Conservation (phyloP, 2,797 vertebrate genomes). For the Cyprinodon diabolis region DNA sequence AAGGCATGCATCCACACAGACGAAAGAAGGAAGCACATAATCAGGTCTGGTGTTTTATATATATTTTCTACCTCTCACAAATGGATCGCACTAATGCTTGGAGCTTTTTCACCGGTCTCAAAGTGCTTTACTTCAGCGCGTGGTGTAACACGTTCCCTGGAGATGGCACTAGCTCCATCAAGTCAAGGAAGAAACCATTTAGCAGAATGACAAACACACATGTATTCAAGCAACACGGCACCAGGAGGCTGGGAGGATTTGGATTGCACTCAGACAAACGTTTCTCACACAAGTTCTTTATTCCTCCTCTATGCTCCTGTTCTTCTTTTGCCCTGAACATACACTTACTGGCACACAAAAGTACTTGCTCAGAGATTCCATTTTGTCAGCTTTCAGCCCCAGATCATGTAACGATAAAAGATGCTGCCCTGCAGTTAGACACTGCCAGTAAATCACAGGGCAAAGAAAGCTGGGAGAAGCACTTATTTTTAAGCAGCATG, state of each 20-base stretch:
- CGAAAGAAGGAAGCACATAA: slow-evolving; percentile 35
- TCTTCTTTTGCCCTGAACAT: slow-evolving; percentile 52
- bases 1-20: slow-evolving; percentile 37
- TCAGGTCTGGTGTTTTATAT: slow-evolving; percentile 34
- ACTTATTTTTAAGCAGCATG: slow-evolving; percentile 79
- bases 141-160: slow-evolving; percentile 69
- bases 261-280: slow-evolving; percentile 75
- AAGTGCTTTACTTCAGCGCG: slow-evolving; percentile 65
- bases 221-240: slow-evolving; percentile 39
- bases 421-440: slow-evolving; percentile 81
- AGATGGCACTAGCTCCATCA: slow-evolving; percentile 77
- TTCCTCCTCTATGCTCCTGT: slow-evolving; percentile 34
- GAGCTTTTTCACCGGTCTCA: slow-evolving; percentile 63
- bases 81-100: slow-evolving; percentile 71
- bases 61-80: slow-evolving; percentile 59
- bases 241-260: slow-evolving; percentile 63
- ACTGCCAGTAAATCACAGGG: slow-evolving; percentile 81
- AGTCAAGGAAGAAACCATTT: slow-evolving; percentile 79
- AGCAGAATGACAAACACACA: slow-evolving; percentile 74
- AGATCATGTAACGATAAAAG: slow-evolving; percentile 83
- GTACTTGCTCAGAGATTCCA: slow-evolving; percentile 73
- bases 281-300: slow-evolving; percentile 67
- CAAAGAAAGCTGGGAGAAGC: slow-evolving; percentile 78
- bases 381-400: slow-evolving; percentile 84
- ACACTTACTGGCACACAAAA: slow-evolving; percentile 66